phyloP scores from a whole-genome alignment of 30 jellyfish, hydroid and myxozoan species.

The Morbakka virulenta region DNA sequence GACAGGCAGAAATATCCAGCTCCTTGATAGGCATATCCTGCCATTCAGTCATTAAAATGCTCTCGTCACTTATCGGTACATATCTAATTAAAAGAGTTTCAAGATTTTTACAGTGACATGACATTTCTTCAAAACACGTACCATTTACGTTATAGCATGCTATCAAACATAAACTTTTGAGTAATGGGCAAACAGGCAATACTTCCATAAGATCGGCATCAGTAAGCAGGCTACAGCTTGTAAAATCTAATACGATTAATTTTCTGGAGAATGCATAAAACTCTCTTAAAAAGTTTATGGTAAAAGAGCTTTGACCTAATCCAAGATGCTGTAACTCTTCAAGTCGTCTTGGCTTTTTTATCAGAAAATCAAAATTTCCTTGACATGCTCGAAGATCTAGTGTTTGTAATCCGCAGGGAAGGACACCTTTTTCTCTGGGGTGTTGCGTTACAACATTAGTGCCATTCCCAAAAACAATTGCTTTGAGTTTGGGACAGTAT shows the following conservation, averaged over 20 bases:
- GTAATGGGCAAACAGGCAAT: conserved; percentile 49
- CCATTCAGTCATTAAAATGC: conserved; percentile 71
- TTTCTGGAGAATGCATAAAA: conserved; percentile 60
- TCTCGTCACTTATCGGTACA: conserved; percentile 65
- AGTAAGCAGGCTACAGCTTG: conserved; percentile 71
- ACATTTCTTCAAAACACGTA: conserved; percentile 57
- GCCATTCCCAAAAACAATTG: conserved; percentile 74
- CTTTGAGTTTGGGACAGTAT: conserved; percentile 56
- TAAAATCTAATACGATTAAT: conserved; percentile 60
- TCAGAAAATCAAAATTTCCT: conserved; percentile 84
- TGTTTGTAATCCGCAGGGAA: conserved; percentile 59
- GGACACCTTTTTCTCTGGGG: conserved; percentile 21
- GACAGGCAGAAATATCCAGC: conserved; percentile 98
- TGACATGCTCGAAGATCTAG: conserved; percentile 77
- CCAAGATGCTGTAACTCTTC: conserved; percentile 57
- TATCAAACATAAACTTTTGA: conserved; percentile 77
- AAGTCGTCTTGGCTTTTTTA: conserved; percentile 49
- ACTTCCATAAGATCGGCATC: conserved; percentile 62
- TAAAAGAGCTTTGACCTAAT: conserved; percentile 61
- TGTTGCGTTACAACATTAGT: conserved; percentile 38
- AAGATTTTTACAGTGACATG: conserved; percentile 54
- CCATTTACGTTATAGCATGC: conserved; percentile 92
- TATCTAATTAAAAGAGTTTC: conserved; percentile 79
- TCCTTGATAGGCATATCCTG: conserved; percentile 68
- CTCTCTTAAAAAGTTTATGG: conserved; percentile 45